Evolutionary conservation across 2,797 vertebrate genomes (phyloP), one percentile per base, ranked within the genome.

Genomic region (Scomberomorus guttatus): DNA sequence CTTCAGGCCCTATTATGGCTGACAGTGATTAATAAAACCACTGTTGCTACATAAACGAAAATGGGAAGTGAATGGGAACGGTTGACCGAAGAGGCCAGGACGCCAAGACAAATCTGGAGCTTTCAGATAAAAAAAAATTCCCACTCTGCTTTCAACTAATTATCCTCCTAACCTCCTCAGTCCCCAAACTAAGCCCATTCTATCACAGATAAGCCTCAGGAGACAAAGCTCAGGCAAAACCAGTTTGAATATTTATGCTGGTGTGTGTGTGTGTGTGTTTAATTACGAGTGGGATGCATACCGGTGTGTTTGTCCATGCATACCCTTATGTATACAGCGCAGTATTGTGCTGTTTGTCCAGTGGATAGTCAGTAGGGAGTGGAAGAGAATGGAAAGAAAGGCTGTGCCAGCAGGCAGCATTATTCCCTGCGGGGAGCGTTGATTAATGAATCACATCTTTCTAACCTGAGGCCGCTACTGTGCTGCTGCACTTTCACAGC

Each of bases 371-470:
- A 77, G 88, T 20, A 34, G 83, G 76, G 81, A 89, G 68, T n/a
- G 22, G 37, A 76, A 54, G 73, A 81, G 77, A 80, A 81, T 52
- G 63, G 72, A 83, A 78, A 81, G 76, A 60, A 37, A 70, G 81
- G 82, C 79, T 78, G 78, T 75, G 87, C 87, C 85, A 86, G 86
- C 82, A 88, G 85, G 88, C 84, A 80, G 74, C 55, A 13, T 78
- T 78, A 84, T 87, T 89, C 90, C 90, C 90, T 18, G 74, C 54
- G 48, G 91, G 83, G 71, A 87, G 85, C 62, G 89, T 89, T 93
- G 92, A 95, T 94, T 95, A 95, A 95, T 95, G 93, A 94, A 93
- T 94, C 90, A 79, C 90, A 90, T 92, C 86, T 90, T 83, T 89
- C 84, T 89, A 90, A 94, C 91, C 87, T 87, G 78, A 72, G 90